These are phyloP conservation scores for Petrocephalus microphthalmus DNA, from an alignment of 2,113 vertebrate genomes.

Conservation along the genomic window DNA sequence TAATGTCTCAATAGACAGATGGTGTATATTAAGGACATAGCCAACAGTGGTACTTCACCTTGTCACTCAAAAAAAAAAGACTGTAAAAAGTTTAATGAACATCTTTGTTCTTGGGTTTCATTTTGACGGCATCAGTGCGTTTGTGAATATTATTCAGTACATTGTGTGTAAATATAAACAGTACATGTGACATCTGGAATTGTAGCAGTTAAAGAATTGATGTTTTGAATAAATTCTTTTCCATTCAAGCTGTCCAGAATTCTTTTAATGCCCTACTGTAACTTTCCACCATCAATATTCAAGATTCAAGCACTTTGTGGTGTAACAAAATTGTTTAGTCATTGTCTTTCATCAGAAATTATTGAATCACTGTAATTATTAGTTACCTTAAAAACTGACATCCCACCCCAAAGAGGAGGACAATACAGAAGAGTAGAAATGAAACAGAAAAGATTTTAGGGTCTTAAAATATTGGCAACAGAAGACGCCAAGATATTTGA, in stretches of 20 bases:
- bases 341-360: not conserved
- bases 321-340: not conserved
- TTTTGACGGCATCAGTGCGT: not conserved
- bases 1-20: not conserved
- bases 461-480: too few relatives aligned
- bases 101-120: not conserved
- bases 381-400: not conserved
- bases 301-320: too few relatives aligned
- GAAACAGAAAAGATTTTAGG: too few relatives aligned
- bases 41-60: not conserved
- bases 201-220: not conserved
- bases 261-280: not conserved
- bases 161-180: not conserved
- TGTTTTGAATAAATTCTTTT: not conserved
- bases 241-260: not conserved
- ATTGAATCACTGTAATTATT: not conserved
- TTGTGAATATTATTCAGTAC: not conserved
- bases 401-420: not conserved
- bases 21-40: not conserved
- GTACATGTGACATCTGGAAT: not conserved
- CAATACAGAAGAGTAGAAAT: not conserved
- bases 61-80: not conserved
- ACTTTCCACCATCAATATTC: not conserved
- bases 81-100: not conserved
- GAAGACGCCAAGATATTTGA: too few relatives aligned